Evolutionary conservation across 2,888 invertebrate species (phyloP), one percentile per base, ranked within the genome.

Genomic region (Thereva unica): DNA sequence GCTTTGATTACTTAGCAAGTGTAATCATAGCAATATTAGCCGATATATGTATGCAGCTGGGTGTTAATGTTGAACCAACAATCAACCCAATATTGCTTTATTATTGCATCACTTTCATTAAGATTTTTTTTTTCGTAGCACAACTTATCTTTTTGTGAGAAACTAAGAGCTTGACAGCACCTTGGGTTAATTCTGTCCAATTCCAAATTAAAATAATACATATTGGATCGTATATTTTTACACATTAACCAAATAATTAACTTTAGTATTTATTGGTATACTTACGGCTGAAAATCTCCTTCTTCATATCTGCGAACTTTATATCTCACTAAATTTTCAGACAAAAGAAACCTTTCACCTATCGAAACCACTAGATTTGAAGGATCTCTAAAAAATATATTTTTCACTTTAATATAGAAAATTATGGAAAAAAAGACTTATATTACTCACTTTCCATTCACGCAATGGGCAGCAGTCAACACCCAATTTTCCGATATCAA

Each of bases 391-490:
- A 50, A 68, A 63, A 41, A 56, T 67, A 12, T 55, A 57, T 55
- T 10, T 37, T n/a, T 5, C 23, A 45, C 44, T 35, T 38, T 53
- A 6, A 35, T 8, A 35, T 12, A n/a, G 9, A n/a, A 66, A 5
- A 52, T 64, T 3, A 23, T 35, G 5, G 8, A 56, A 9, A 7
- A 5, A 35, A 8, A 7, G 9, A n/a, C 8, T 34, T 5, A 34
- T 5, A 38, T 52, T 10, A 71, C 73, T 71, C 69, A 80, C 80
- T 79, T 80, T 40, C 71, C 70, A 75, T 77, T 76, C 40, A 78
- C 71, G 61, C 80, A 80, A 69, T 80, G 80, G 1, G 76, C 80
- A 4, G 80, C 80, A 8, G 78, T 76, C 42, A 80, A 68, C 56
- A 80, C 76, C 79, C 79, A 80, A 3, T 72, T 72, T 1, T 72